Conservation (phyloP, 2,888 invertebrate genomes). For the Limnephilus marmoratus region DNA sequence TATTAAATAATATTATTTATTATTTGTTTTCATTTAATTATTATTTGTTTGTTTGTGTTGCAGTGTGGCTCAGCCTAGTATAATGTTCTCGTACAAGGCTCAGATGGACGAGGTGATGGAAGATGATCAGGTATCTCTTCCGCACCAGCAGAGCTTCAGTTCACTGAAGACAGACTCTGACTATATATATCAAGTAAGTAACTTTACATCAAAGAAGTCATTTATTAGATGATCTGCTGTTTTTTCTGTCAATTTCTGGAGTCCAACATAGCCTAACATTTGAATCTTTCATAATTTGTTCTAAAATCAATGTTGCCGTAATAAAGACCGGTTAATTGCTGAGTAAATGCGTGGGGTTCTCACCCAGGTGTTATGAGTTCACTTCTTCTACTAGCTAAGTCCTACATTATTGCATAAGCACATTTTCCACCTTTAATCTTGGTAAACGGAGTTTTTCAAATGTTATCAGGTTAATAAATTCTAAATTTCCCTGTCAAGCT, state of each 20-base stretch:
- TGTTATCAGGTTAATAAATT: background rate
- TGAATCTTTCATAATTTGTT: background rate
- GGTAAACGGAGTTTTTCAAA: too few species aligned
- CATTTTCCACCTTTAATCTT: too few species aligned
- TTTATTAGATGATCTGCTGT: conserved; percentile 6
- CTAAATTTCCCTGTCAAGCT: background rate
- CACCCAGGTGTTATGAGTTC: too few species aligned
- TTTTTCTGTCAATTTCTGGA: conserved; percentile 37
- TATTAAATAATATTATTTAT: too few species aligned
- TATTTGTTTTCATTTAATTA: too few species aligned
- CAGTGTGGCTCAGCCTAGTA: conserved; percentile 84
- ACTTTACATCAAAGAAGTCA: background rate
- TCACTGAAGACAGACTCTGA: conserved; percentile 86
- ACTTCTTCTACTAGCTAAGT: too few species aligned
- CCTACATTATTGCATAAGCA: too few species aligned
- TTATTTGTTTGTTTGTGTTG: conserved; percentile 66
- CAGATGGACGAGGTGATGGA: conserved; percentile 87
- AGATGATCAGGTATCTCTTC: conserved; percentile 85
- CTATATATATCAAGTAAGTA: conserved; percentile 83
- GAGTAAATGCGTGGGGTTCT: too few species aligned
- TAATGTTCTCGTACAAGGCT: conserved; percentile 88
- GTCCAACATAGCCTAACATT: too few species aligned
- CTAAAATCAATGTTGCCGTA: background rate
- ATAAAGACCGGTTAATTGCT: background rate
- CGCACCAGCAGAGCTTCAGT: conserved; percentile 86